phyloP scores from a whole-genome alignment of 1,140 invertebrate genomes.

The Sitobion miscanthi region DNA sequence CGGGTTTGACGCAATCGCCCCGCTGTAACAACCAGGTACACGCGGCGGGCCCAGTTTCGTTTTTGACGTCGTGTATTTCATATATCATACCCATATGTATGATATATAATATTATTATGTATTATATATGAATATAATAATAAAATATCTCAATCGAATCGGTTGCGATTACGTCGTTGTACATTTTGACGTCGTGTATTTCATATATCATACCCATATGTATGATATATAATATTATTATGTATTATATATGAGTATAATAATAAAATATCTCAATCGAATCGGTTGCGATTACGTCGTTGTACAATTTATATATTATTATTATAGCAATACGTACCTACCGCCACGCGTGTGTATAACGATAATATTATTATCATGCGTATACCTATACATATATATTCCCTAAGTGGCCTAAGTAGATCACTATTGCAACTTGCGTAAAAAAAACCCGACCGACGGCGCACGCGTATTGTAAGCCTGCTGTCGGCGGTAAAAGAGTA shows the following conservation, averaged over 20 bases:
- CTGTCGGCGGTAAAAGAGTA: neutral
- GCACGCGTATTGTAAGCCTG: neutral
- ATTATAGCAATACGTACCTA: neutral
- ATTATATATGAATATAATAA: neutral
- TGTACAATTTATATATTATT: neutral
- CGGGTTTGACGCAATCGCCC: neutral
- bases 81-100: neutral
- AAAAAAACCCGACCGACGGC: neutral
- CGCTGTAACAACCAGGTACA: neutral
- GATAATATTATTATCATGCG: constrained; percentile 8
- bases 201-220: neutral
- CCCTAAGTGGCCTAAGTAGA: neutral
- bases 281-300: neutral
- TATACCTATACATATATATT: neutral
- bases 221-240: neutral
- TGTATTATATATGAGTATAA: neutral
- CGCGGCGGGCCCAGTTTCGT: neutral
- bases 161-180: neutral
- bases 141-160: neutral
- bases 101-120: neutral
- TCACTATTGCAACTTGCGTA: neutral
- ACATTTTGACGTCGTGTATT: neutral
- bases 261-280: neutral
- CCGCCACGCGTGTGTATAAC: neutral
- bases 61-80: neutral